Conservation (phyloP, 2,113 vertebrate species). For the Hydrolagus affinis region DNA sequence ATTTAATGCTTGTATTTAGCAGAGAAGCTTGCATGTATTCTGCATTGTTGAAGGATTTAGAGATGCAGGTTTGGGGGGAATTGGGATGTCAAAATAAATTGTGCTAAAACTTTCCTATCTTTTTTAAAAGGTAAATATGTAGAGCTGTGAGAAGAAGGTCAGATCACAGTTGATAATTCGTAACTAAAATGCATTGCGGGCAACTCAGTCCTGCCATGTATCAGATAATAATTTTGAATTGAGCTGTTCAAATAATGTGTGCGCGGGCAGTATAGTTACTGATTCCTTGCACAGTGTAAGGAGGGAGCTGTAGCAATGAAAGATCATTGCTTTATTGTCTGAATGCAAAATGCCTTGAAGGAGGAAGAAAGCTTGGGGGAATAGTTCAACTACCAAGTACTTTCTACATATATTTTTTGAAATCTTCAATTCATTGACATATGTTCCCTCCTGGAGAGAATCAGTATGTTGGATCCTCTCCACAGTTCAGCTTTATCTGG, state of each 20-base stretch:
- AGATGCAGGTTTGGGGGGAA: background rate
- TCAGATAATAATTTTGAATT: background rate
- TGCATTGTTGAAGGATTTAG: too few species aligned
- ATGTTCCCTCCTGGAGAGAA: too few species aligned
- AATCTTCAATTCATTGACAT: background rate
- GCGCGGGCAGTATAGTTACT: background rate
- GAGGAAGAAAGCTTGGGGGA: background rate
- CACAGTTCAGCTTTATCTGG: too few species aligned
- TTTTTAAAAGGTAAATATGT: background rate
- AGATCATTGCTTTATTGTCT: too few species aligned
- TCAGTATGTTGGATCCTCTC: too few species aligned
- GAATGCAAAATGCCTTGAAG: background rate
- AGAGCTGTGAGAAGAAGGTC: background rate
- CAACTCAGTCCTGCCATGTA: background rate
- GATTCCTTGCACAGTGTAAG: conserved; percentile 1
- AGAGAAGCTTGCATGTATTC: background rate
- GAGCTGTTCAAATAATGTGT: background rate
- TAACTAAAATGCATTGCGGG: background rate
- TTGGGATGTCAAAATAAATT: background rate
- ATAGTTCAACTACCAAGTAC: background rate
- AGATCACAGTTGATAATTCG: background rate
- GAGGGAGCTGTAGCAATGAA: too few species aligned
- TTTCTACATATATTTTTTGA: background rate
- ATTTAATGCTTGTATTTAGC: background rate
- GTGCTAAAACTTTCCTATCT: background rate